Base-by-base conservation (phyloP, 23 tunicate species). In the Halocynthia roretzi region DNA sequence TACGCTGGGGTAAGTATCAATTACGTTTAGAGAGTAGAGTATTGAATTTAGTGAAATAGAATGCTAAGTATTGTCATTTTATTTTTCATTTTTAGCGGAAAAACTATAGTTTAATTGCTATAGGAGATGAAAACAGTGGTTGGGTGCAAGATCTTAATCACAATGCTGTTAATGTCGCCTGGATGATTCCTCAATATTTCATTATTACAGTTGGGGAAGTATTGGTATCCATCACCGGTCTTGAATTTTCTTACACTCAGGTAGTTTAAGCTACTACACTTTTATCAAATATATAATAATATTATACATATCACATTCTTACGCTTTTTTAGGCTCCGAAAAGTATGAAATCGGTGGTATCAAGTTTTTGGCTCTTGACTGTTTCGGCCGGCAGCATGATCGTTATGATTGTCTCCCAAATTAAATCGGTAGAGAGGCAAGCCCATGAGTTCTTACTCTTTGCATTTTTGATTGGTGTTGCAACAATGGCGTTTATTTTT, bases 171-270 rank as follows among this genome's bases (percentile, higher is more conserved):
- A 91, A 86, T 63, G 88, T 91, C 56, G 90, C 86, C 20, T 86
- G 87, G 91, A 87, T 91, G 86, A 56, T 91, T 9, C 97, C 97
- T 6, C 97, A 91, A 54, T 91, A 82, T 50, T 70, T 91, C 21
- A 71, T 91, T 1, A 69, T 91, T 50, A 91, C 97, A 5, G 86
- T 91, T 19, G 97, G 87, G 7, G 97, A 91, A 78, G 87, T 91
- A 7, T 81, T 81, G 63, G 78, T 83, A 15, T 88, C 95, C 10
- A 58, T 88, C 15, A 88, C 95, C 1, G 95, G 95, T 20, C 70
- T 88, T 21, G 95, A 88, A 61, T 88, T 83, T 72, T 80, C 95
- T 10, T 88, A 88, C 71, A 78, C 88, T 21, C 95, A 88, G 83
- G 93, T 81, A 48, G 12, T 31, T 31, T 31, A 4, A 31, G 44